Evolutionary conservation across 2,888 invertebrate genomes (phyloP).

Genomic region (Poecilus cupreus): DNA sequence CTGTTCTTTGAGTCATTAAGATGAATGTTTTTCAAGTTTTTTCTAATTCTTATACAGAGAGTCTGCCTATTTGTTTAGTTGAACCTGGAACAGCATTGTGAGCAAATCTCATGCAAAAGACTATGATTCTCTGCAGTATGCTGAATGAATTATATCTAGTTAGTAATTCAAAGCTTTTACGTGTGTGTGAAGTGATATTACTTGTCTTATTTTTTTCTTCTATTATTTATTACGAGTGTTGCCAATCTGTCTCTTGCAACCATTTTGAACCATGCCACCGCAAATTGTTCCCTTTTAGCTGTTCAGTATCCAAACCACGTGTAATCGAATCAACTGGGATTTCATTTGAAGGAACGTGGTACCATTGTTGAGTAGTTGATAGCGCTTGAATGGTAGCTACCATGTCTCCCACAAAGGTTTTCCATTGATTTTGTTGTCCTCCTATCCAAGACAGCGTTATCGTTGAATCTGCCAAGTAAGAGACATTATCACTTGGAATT

Average conservation of each 20-base stretch:
- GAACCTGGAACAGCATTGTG: neutral
- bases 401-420: conserved; percentile 64
- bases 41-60: neutral
- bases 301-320: conserved; percentile 59
- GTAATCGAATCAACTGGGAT: conserved; percentile 65
- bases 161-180: neutral
- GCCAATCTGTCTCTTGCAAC: conserved; percentile 7
- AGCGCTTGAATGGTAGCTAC: conserved; percentile 62
- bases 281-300: conserved; percentile 46
- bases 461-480: neutral
- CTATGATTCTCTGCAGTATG: neutral
- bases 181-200: too few relatives aligned
- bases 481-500: neutral
- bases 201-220: neutral
- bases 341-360: conserved; percentile 61
- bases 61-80: neutral
- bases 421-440: conserved; percentile 60
- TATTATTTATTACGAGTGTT: neutral
- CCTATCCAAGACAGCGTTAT: neutral
- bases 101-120: neutral
- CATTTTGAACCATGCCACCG: conserved; percentile 62
- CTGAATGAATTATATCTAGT: neutral
- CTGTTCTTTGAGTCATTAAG: too few relatives aligned
- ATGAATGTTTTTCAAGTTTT: too few relatives aligned
- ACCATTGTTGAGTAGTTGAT: conserved; percentile 60